Evolutionary conservation across 2,797 vertebrate genomes (phyloP), one percentile per base, ranked within the genome.

Genomic region (Molossus alvarezi): DNA sequence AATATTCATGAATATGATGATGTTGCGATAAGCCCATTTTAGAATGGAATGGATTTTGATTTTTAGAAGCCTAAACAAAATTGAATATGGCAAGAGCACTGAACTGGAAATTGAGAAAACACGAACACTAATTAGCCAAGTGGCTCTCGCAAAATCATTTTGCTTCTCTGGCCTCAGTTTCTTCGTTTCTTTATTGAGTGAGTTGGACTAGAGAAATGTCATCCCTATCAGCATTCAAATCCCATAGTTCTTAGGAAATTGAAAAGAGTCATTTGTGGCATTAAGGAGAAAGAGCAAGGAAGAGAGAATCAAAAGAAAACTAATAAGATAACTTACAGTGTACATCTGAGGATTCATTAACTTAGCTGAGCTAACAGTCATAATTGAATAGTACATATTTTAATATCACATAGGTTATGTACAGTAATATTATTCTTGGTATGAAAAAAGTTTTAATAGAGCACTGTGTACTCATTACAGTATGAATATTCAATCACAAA

Each of bases 381-480:
- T 73, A 71, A 80, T 15, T 91, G 75, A 89, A 80, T 87, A 93
- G 95, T 72, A 84, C 0, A 58, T 73, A 81, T 80, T 92, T 93
- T 65, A 77, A 87, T 90, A 62, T 62, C 80, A 76, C 8, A 60
- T 65, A 65, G 10, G 18, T 20, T 23, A 58, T 3, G 12, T 45
- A 45, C 41, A 45, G 41, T 58, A n/a, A 88, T 87, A 29, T 80
- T 64, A 64, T 86, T 91, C 41, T 85, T 71, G 51, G 9, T 62
- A 55, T 69, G 12, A 76, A 94, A 53, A 93, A 55, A 67, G 4
- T n/a, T 48, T 94, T 76, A 33, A 65, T 57, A 90, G n/a, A 91
- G 62, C 21, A 89, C 10, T 3, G 3, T 75, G 69, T 73, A 25
- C 3, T n/a, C 14, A 79, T 76, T 88, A 82, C 1, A 81, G 5